Evolutionary conservation across 2,113 vertebrate species (phyloP).

Genomic region (Trogon melanurus): DNA sequence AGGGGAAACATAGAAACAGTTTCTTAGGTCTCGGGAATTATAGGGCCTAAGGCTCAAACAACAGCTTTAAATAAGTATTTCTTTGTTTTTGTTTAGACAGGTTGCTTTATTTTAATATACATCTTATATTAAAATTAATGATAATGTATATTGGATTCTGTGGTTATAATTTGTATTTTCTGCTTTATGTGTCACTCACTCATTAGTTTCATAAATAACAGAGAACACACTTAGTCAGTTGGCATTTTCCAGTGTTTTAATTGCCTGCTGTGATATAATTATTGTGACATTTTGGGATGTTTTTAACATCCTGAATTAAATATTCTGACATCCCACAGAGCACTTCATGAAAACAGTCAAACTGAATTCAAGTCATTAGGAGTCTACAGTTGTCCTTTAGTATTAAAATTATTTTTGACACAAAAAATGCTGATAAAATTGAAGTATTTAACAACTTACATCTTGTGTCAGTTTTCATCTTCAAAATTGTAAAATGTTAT

Average conservation of each 20-base stretch:
- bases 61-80: slow-evolving; percentile 10
- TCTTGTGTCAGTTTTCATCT: slow-evolving; percentile 54
- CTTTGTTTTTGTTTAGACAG: slow-evolving; percentile 15
- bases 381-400: slow-evolving; percentile 83
- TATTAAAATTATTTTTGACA: slow-evolving; percentile 80
- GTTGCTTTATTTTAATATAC: slow-evolving; percentile 43
- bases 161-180: slow-evolving; percentile 72
- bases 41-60: slow-evolving; percentile 7
- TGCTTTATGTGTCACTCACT: slow-evolving; percentile 83
- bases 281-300: slow-evolving; percentile 92
- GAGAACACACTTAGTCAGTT: slow-evolving; percentile 86
- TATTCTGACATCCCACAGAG: slow-evolving; percentile 91
- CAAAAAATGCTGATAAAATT: slow-evolving; percentile 76
- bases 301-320: slow-evolving; percentile 93
- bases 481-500: slow-evolving; percentile 42
- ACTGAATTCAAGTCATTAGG: slow-evolving; percentile 85
- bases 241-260: slow-evolving; percentile 90
- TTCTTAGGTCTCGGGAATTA: neutral
- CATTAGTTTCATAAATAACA: slow-evolving; percentile 88
- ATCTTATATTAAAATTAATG: slow-evolving; percentile 67
- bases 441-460: slow-evolving; percentile 74
- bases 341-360: slow-evolving; percentile 87
- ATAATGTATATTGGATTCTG: slow-evolving; percentile 60
- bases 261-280: slow-evolving; percentile 93
- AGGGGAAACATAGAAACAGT: neutral